Conservation (phyloP, 2,113 vertebrate species). For the Brachypodius melanocephalos region DNA sequence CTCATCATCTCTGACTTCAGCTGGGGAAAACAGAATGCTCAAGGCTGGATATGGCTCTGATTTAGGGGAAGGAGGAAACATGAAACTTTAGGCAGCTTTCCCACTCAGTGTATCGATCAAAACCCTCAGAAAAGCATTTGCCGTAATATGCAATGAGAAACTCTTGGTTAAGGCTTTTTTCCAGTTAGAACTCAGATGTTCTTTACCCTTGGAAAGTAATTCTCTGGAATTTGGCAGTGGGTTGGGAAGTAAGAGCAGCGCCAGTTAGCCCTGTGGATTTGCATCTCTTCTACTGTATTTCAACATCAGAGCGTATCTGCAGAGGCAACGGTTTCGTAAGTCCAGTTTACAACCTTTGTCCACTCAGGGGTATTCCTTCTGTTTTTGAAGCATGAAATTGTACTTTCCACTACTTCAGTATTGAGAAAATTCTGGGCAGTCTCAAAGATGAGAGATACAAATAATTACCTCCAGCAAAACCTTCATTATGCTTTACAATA, state of each 20-base stretch:
- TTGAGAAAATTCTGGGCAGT: neutral
- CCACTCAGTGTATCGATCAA: neutral
- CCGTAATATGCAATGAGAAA: neutral
- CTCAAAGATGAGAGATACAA: neutral
- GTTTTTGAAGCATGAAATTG: neutral
- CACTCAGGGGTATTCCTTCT: neutral
- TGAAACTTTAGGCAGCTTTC: neutral
- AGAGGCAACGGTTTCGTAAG: neutral
- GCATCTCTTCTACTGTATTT: neutral
- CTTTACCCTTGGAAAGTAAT: slow-evolving; percentile 15
- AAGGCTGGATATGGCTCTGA: neutral
- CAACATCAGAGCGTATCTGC: accelerated
- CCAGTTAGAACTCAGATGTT: neutral
- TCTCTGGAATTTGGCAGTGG: slow-evolving; percentile 37
- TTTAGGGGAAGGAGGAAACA: neutral
- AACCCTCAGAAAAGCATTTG: neutral
- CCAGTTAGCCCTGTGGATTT: neutral
- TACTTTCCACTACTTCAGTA: neutral
- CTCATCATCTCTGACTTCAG: neutral
- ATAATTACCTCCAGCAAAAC: neutral
- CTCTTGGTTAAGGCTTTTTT: neutral
- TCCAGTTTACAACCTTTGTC: neutral
- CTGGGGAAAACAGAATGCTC: neutral
- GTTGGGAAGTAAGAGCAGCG: neutral
- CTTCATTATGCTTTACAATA: neutral